Evolutionary conservation across 2,113 vertebrate genomes (phyloP), one percentile per base, ranked within the genome.

Genomic region (Protobothrops mucrosquamatus): DNA sequence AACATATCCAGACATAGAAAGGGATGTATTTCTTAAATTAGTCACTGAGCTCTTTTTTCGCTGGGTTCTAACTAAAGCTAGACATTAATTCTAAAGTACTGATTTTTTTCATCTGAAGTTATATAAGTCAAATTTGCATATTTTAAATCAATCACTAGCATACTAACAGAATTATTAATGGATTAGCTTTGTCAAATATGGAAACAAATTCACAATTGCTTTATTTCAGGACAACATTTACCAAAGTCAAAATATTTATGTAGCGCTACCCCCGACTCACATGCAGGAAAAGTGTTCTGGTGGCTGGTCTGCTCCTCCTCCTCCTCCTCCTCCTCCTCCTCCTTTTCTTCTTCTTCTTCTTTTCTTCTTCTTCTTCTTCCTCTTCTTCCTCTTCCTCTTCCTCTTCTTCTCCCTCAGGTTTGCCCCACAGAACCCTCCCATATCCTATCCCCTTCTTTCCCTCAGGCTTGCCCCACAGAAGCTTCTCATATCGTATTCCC

Each of bases 1-100:
- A 96, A 91, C 88, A 92, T 91, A 94, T 94, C 92, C 94, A 95
- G 95, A 93, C 92, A 69, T 95, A 59, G 85, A 94, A 94, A 94
- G 69, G 94, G 85, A 89, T 96, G 94, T 61, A 81, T 92, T 97
- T 96, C 92, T 94, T 95, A 87, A 55, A 93, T 96, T 96, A 93
- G 94, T 94, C 92, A 93, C 85, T 0, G 34, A 96, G 95, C 91
- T 23, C 3, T 86, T 46, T 69, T 64, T 56, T 43, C 91, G 86
- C 91, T 57, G 89, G 20, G 22, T 55, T 94, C 64, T 93, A 93
- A 92, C 94, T 93, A 97, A 95, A 89, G 94, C 94, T 91, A 93
- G 96, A 96, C 93, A 88, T 92, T 94, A 96, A 94, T 57, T 89
- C 61, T 92, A 59, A 85, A 95, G 93, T 87, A 81, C 43, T 89